A percentile compares a stretch with the other conserved stretches of the same genome.
phyloP scores from a whole-genome alignment of 1,140 invertebrate species.

The Aricia agestis region DNA sequence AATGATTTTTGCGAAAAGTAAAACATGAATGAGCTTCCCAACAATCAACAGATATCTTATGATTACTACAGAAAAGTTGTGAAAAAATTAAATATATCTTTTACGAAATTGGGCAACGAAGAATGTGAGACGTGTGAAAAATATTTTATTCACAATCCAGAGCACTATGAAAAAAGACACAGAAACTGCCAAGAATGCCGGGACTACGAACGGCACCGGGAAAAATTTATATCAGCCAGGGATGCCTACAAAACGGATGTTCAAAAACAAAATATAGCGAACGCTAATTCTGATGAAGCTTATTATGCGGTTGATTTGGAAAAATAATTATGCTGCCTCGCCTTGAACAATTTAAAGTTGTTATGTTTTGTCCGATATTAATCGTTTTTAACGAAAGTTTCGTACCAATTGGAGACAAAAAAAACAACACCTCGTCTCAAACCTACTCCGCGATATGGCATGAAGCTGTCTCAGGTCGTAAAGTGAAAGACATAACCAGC shows the following conservation, averaged over 20 bases:
- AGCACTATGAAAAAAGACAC: slow-evolving; percentile 8
- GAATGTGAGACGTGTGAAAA: slow-evolving; percentile 22
- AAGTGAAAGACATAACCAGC: slow-evolving; percentile 28
- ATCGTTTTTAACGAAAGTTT: slow-evolving; percentile 27
- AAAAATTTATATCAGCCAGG: slow-evolving; percentile 13
- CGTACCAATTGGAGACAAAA: slow-evolving; percentile 22
- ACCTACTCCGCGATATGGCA: slow-evolving; percentile 31
- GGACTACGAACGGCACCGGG: slow-evolving; percentile 13
- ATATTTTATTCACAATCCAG: slow-evolving; percentile 12
- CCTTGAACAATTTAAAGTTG: slow-evolving; percentile 16
- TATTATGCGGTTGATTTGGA: slow-evolving; percentile 18
- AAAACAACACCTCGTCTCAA: slow-evolving; percentile 6
- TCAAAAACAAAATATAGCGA: slow-evolving; percentile 20
- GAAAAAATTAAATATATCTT: slow-evolving; percentile 20
- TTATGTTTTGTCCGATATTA: slow-evolving; percentile 23
- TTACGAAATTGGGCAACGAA: slow-evolving; percentile 22
- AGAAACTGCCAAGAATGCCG: slow-evolving; percentile 6
- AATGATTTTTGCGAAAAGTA: no score
- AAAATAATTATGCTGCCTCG: slow-evolving; percentile 21
- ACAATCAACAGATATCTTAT: slow-evolving; percentile 19
- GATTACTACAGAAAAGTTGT: slow-evolving; percentile 18
- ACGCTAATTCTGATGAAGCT: background rate
- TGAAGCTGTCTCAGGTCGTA: slow-evolving; percentile 28
- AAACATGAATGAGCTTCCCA: no score
- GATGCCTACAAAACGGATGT: no score